Conservation (phyloP, 2,888 invertebrate species). For the Stegophylla sp. region DNA sequence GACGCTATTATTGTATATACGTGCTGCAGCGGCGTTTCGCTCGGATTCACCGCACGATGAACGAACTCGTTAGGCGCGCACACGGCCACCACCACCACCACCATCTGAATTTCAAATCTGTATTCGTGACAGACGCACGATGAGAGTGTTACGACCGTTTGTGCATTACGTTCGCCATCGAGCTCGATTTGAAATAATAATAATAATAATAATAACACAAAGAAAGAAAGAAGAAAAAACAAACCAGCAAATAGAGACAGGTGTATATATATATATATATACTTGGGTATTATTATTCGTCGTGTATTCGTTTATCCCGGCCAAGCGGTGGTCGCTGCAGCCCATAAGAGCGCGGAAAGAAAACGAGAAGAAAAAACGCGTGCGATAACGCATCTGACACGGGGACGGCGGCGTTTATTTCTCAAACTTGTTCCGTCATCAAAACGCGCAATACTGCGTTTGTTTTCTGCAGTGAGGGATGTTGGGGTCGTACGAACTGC, state of each 20-base stretch:
- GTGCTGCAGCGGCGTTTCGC: not conserved
- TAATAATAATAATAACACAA: not conserved
- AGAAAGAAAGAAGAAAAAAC: too few species aligned
- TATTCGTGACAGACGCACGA: conserved; percentile 33
- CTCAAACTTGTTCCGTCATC: not conserved
- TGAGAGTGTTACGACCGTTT: not conserved
- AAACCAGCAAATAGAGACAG: not conserved
- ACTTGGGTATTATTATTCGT: not conserved
- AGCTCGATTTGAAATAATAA: not conserved
- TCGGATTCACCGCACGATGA: conserved; percentile 30
- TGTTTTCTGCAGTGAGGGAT: too few species aligned
- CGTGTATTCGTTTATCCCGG: conserved; percentile 21
- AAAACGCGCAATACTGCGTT: too few species aligned
- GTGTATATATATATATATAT: not conserved
- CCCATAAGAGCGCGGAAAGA: too few species aligned
- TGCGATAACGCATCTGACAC: not conserved
- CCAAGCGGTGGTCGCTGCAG: not conserved
- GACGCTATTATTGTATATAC: not conserved
- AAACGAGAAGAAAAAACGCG: not conserved
- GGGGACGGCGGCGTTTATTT: not conserved
- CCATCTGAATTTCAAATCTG: conserved; percentile 37
- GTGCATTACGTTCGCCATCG: not conserved
- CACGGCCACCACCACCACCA: not conserved
- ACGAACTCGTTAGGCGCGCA: conserved; percentile 38
- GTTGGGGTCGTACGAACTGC: too few species aligned